A percentile compares a stretch with the other conserved stretches of the same genome.
Evolutionary conservation across 2,888 invertebrate species (phyloP).

Genomic region (Acanthococcus lagerstroemiae): DNA sequence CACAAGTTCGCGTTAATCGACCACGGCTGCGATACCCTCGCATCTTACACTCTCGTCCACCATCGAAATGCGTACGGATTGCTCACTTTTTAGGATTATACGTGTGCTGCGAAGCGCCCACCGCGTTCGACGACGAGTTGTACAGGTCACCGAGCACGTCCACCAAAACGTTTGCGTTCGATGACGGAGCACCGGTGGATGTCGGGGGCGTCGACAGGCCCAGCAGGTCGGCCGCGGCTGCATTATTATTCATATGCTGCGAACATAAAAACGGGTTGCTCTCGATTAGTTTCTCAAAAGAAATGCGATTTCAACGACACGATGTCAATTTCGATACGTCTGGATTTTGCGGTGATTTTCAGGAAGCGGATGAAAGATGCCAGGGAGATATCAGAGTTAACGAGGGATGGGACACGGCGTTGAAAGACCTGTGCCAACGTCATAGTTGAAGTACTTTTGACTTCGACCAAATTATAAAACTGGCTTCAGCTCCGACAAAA

Average conservation of each 20-base stretch:
- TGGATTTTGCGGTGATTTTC: too few relatives aligned
- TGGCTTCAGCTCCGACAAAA: too few relatives aligned
- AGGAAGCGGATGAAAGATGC: too few relatives aligned
- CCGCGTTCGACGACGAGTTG: conserved; percentile 46
- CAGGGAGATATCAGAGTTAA: too few relatives aligned
- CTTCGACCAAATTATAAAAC: too few relatives aligned
- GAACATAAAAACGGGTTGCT: neutral
- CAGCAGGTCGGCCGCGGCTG: conserved; percentile 60
- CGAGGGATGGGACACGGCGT: too few relatives aligned
- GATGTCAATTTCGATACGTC: too few relatives aligned
- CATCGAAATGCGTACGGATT: neutral
- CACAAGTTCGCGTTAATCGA: neutral
- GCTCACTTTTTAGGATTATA: conserved; percentile 78
- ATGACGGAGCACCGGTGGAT: conserved; percentile 51
- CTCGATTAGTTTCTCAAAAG: too few relatives aligned
- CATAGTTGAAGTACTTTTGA: too few relatives aligned
- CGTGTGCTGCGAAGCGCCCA: conserved; percentile 52
- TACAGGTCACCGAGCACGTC: conserved; percentile 89
- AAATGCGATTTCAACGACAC: too few relatives aligned
- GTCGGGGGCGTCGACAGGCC: conserved; percentile 83
- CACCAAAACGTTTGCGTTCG: conserved; percentile 68
- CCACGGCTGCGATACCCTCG: neutral
- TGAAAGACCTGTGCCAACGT: too few relatives aligned
- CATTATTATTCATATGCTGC: conserved; percentile 13
- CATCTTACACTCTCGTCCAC: too few relatives aligned